These are phyloP conservation scores for Leucophenga montana DNA, from an alignment of 2,888 invertebrate genomes.

Conservation along the genomic window DNA sequence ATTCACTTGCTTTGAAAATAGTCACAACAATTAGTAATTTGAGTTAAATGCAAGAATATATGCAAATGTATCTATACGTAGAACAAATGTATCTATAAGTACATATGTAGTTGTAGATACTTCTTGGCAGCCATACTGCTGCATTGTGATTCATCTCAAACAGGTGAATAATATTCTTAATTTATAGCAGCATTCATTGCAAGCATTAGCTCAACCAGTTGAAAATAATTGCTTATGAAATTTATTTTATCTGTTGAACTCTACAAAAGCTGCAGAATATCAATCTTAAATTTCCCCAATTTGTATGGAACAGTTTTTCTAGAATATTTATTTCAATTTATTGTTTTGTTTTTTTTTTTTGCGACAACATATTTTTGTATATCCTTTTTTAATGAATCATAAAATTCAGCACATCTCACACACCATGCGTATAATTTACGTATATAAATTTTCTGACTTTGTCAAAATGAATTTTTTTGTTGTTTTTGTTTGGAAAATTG, in stretches of 20 bases:
- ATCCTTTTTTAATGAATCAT: slow-evolving; percentile 56
- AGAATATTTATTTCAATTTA: background rate
- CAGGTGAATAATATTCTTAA: slow-evolving; percentile 23
- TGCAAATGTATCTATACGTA: background rate
- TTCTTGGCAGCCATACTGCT: background rate
- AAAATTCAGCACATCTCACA: slow-evolving; percentile 43
- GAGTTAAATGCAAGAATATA: background rate
- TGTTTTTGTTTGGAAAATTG: slow-evolving; percentile 14
- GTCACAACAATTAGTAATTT: slow-evolving; percentile 22
- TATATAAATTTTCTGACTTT: slow-evolving; percentile 13
- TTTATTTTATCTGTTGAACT: slow-evolving; percentile 38
- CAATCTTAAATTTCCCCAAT: slow-evolving; percentile 19
- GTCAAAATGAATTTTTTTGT: slow-evolving; percentile 29
- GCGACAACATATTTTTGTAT: too few relatives aligned
- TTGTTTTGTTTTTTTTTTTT: slow-evolving; percentile 8
- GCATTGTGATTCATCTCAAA: background rate
- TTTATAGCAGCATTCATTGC: slow-evolving; percentile 16
- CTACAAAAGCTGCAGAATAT: slow-evolving; percentile 30
- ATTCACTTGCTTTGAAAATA: slow-evolving; percentile 22
- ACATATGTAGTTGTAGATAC: background rate
- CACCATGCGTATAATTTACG: slow-evolving; percentile 30
- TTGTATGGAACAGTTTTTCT: background rate
- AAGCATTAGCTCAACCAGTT: slow-evolving; percentile 5
- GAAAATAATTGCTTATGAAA: slow-evolving; percentile 44
- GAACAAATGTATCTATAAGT: too few relatives aligned